Base-by-base conservation (phyloP, 2,113 vertebrate genomes). In the Cyrtonyx montezumae region DNA sequence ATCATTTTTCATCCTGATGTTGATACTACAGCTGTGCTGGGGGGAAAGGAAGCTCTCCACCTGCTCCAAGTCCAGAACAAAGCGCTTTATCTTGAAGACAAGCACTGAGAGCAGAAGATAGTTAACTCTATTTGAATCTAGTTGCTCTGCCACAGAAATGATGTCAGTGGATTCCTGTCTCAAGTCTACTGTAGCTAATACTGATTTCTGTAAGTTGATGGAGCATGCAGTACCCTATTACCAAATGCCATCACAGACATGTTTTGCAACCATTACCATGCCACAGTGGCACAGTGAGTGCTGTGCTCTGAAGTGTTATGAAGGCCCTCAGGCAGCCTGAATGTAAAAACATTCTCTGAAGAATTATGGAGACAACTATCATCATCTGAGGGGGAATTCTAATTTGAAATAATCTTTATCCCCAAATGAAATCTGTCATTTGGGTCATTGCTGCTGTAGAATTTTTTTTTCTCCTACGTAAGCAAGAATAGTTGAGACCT, bases 51-150 rank as follows among this genome's bases (percentile, higher is more conserved):
- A 94, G 58, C 63, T 90, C 90, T 95, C 69, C 78, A 71, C 88
- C 80, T 96, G 91, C 85, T 95, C 77, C 92, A 94, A 83, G 85
- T 81, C 76, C 82, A 86, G 79, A 95, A 91, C 71, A 92, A 97
- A 94, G 58, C 71, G 91, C 42, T 97, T 96, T 77, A 92, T 96
- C 87, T 94, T 85, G 45, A 90, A 96, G 84, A 88, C 68, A 95
- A 80, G 51, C 53, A 94, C 36, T 81, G 40, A 79, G 73, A 96
- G 61, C 56, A 91, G 84, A 83, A 93, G 69, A 77, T 88, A 86
- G 63, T 88, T 83, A n/a, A 96, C 80, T 94, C 66, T 90, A 42
- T 76, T 30, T 78, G 63, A 78, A 69, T 89, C 78, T 71, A 61
- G 58, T 88, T 51, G n/a, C 63, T 90, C 37, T 93, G 61, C 65